Evolutionary conservation across 2,888 invertebrate genomes (phyloP), one percentile per base, ranked within the genome.

Genomic region (Limnephilus lunatus): DNA sequence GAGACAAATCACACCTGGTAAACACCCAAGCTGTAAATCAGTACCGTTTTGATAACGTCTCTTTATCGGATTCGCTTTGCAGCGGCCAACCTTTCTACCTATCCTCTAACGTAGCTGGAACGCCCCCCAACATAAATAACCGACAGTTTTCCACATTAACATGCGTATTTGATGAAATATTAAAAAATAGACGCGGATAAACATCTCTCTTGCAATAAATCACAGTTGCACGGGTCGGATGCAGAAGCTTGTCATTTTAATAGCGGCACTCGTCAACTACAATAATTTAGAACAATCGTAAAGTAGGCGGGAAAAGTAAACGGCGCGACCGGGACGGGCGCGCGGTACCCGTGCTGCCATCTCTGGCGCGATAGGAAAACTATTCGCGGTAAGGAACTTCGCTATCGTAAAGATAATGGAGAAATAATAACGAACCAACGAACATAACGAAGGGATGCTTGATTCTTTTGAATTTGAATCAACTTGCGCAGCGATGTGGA

Each of bases 341-440:
- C 83, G 48, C 90, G 90, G 53, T 68, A 90, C 90, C 35, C 30
- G 44, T 53, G 53, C 80, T 85, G 90, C 85, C 90, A 90, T 90
- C 90, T 90, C 68, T 90, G 11, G 90, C 30, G 68, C 90, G 90
- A 82, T 90, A 90, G 90, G 31, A 32, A 15, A 81, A 89, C 81
- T 89, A 82, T 82, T 53, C 31, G 80, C 39, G 89, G 89, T 89
- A 39, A 2, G 44, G 30, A 82, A 44, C 89, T 89, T 39, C n/a
- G 89, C 89, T 89, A 95, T 86, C 86, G 44, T 44, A 86, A 86
- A 48, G 25, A 86, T 86, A 86, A 85, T 85, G 2, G 15, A 35
- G 35, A 35, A 39, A 35, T 25, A 39, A 35, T 25, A 35, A 39
- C 85, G 25, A 68, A 68, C 68, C 68, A 68, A 68, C 68, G 2